Evolutionary conservation across 2,888 invertebrate genomes (phyloP).

Genomic region (Barypeithes pellucidus): DNA sequence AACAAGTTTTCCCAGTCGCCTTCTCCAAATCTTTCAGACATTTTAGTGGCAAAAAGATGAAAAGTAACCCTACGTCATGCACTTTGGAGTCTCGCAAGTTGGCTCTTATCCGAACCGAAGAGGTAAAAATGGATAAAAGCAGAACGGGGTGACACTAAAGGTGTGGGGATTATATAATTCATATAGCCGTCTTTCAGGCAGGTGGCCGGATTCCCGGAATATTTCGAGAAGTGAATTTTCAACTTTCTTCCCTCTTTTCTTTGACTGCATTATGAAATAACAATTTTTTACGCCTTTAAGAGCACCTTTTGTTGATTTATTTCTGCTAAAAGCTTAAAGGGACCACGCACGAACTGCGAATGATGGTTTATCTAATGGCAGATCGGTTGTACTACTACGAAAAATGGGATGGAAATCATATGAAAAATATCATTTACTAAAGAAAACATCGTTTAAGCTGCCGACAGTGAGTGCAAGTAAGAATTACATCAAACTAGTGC

Average conservation of each 20-base stretch:
- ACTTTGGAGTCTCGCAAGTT: conserved; percentile 41
- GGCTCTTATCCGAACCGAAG: conserved; percentile 49
- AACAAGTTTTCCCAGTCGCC: background rate
- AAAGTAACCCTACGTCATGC: conserved; percentile 40
- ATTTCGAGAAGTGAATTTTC: conserved; percentile 43
- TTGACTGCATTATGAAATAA: conserved; percentile 40
- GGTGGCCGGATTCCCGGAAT: conserved; percentile 52
- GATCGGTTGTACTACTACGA: background rate
- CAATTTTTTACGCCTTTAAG: conserved; percentile 43
- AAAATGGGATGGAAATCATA: background rate
- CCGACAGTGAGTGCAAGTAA: too few species aligned
- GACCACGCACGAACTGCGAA: background rate
- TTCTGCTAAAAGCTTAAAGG: conserved; percentile 8
- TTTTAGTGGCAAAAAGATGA: conserved; percentile 47
- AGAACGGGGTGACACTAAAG: conserved; percentile 48
- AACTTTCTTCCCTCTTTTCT: conserved; percentile 33
- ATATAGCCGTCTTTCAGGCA: conserved; percentile 42
- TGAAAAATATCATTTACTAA: too few species aligned
- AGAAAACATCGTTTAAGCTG: too few species aligned
- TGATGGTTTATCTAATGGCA: conserved; percentile 4
- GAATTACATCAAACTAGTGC: too few species aligned
- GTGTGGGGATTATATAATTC: conserved; percentile 52
- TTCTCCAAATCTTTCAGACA: conserved; percentile 27
- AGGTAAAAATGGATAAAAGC: conserved; percentile 52
- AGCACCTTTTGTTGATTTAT: conserved; percentile 34